Evolutionary conservation across 2,797 vertebrate genomes (phyloP).

Genomic region (Melanotaenia pygmaea): DNA sequence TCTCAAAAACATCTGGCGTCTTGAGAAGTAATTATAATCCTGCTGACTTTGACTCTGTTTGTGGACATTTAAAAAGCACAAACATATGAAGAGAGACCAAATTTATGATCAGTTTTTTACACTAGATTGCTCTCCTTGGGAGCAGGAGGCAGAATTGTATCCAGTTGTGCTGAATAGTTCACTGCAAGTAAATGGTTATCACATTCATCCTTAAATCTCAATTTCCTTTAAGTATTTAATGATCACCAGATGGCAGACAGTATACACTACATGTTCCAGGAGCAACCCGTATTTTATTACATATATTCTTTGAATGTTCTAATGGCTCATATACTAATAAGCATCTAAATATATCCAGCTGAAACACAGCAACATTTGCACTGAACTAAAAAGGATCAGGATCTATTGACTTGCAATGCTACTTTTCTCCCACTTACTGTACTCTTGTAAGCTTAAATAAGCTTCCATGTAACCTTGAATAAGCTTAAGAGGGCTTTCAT

Average conservation of each 20-base stretch:
- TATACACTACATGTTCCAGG: not conserved
- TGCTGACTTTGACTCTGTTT: not conserved
- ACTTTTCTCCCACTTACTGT: conserved; percentile 4
- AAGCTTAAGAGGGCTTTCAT: conserved; percentile 27
- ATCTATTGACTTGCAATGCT: conserved; percentile 2
- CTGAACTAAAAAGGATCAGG: not conserved
- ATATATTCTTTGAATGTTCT: not conserved
- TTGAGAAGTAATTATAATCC: too few relatives aligned
- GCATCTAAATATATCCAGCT: not conserved
- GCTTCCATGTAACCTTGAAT: conserved; percentile 13
- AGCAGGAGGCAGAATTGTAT: not conserved
- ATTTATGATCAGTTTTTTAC: not conserved
- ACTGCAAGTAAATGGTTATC: not conserved
- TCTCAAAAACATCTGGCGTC: too few relatives aligned
- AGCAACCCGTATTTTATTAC: not conserved
- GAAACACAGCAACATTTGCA: not conserved
- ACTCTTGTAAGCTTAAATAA: conserved; percentile 25
- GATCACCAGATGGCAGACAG: conserved; percentile 11
- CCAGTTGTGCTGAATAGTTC: not conserved
- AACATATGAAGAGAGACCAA: not conserved
- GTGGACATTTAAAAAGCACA: not conserved
- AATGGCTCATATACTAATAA: not conserved
- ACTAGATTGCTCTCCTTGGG: not conserved
- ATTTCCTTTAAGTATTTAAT: not conserved
- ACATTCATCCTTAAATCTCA: not conserved